A percentile compares a stretch with the other conserved stretches of the same genome.
phyloP scores from a whole-genome alignment of 1,140 invertebrate genomes.

The Drosophila lacertosa region DNA sequence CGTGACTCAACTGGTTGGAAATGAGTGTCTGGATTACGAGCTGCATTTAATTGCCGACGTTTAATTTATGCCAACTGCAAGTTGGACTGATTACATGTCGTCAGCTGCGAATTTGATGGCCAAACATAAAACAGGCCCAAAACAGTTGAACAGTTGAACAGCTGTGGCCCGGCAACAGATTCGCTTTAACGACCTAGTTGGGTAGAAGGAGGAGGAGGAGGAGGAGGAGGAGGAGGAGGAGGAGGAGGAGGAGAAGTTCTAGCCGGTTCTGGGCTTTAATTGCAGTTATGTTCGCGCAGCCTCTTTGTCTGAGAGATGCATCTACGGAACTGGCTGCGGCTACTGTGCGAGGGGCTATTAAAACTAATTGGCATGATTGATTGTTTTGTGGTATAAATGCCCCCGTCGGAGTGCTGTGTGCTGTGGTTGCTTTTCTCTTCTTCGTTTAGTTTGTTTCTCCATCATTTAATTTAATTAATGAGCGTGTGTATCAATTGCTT shows the following conservation, averaged over 20 bases:
- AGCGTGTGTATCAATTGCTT: constrained; percentile 69
- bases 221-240: too few species aligned
- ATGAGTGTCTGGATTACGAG: constrained; percentile 32
- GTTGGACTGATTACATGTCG: constrained; percentile 51
- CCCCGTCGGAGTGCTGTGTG: constrained; percentile 4
- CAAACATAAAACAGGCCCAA: constrained; percentile 47
- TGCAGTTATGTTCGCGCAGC: constrained; percentile 27
- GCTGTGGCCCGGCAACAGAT: constrained; percentile 15
- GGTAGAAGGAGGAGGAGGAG: too few species aligned
- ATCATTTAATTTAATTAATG: constrained; percentile 73
- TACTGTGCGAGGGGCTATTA: constrained; percentile 57
- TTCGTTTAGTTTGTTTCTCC: constrained; percentile 49
- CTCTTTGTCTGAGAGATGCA: constrained; percentile 40
- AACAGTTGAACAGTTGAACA: constrained; percentile 14
- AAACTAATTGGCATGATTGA: constrained; percentile 69
- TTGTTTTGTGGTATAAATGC: constrained; percentile 35
- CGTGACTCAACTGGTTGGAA: constrained; percentile 29
- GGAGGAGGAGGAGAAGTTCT: background rate
- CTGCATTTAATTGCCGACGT: constrained; percentile 51
- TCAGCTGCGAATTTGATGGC: constrained; percentile 53
- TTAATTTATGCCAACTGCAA: constrained; percentile 48
- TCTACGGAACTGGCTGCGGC: constrained; percentile 31
- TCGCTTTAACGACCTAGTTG: constrained; percentile 1
- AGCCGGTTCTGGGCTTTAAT: constrained; percentile 41
- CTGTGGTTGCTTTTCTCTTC: constrained; percentile 38